A percentile compares a stretch with the other conserved stretches of the same genome.
Evolutionary conservation across 1,140 invertebrate species (phyloP).

Genomic region (Trichonephila clavata): DNA sequence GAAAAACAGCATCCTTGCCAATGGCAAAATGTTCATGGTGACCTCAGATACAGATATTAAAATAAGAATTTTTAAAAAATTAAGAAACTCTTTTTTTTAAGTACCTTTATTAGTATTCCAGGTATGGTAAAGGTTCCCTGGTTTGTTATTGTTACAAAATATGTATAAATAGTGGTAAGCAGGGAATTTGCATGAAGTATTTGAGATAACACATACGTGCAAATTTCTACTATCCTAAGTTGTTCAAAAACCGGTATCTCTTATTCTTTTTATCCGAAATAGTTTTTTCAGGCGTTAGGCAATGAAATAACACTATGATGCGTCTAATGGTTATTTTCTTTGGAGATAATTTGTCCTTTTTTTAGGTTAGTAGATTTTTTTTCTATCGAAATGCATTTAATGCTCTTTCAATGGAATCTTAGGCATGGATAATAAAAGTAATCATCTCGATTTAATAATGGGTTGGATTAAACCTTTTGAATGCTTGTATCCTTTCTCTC

Average conservation of each 20-base stretch:
- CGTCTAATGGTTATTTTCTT: not conserved
- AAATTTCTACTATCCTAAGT: not conserved
- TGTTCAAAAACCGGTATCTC: not conserved
- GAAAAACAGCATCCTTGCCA: no score
- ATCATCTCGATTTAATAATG: not conserved
- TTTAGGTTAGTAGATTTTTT: not conserved
- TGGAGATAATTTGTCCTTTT: no score
- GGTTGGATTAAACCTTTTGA: not conserved
- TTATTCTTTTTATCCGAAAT: not conserved
- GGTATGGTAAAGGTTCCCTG: not conserved
- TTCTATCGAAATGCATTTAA: not conserved
- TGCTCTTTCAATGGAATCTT: not conserved
- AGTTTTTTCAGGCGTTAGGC: not conserved
- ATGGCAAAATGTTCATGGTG: no score
- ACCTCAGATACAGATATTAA: no score
- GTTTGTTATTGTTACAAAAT: not conserved
- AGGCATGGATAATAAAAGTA: not conserved
- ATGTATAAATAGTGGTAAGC: not conserved
- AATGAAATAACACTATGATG: not conserved
- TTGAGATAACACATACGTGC: not conserved
- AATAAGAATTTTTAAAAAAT: no score
- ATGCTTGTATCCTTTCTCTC: not conserved
- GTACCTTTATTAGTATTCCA: no score
- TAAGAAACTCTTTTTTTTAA: no score
- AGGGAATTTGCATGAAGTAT: no score